Conservation (phyloP, 2,113 vertebrate genomes). For the Excalfactoria chinensis region DNA sequence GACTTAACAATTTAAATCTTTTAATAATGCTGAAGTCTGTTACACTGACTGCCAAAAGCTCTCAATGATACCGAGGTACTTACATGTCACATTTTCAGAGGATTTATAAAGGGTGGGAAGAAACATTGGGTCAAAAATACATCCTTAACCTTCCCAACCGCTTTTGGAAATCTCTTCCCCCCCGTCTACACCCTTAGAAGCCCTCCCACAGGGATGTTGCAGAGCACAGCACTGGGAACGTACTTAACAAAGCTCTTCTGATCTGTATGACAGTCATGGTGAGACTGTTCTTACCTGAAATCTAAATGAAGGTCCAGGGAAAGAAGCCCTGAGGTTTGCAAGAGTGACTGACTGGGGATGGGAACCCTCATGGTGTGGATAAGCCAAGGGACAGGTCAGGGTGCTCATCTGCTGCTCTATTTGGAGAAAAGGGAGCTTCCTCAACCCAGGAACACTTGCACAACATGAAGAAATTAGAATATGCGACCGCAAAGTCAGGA, state of each 20-base stretch:
- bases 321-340: neutral
- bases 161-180: neutral
- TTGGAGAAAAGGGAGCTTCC: neutral
- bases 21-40: constrained; percentile 24
- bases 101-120: neutral
- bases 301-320: neutral
- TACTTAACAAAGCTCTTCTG: neutral
- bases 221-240: neutral
- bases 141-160: neutral
- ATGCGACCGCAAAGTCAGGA: neutral
- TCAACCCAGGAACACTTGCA: neutral
- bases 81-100: neutral
- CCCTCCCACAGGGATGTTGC: neutral
- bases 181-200: neutral
- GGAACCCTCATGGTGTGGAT: neutral
- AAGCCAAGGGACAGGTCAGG: neutral
- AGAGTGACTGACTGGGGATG: fast-evolving
- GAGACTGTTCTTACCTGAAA: neutral
- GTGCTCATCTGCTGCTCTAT: neutral
- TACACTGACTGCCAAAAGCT: neutral
- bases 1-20: constrained; percentile 58
- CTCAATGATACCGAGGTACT: neutral
- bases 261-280: neutral
- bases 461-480: neutral
- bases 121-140: neutral